Evolutionary conservation across 1,140 invertebrate genomes (phyloP).

Genomic region (Marisa cornuarietis): DNA sequence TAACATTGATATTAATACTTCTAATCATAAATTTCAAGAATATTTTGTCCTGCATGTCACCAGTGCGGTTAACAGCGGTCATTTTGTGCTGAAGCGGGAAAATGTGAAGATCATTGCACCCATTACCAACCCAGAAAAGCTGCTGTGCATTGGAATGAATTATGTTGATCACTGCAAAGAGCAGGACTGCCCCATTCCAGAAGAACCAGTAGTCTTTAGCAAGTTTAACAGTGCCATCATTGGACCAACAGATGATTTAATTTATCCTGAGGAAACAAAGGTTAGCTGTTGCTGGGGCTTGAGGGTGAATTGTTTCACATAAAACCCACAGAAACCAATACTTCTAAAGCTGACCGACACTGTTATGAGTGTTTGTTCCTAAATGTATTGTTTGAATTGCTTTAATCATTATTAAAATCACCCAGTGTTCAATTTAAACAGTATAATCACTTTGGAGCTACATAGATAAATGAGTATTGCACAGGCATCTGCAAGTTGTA

Average conservation of each 20-base stretch:
- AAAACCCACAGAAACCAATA: too few relatives aligned
- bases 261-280: conserved; percentile 74
- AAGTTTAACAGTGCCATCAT: conserved; percentile 83
- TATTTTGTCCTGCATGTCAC: conserved; percentile 17
- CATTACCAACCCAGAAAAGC: conserved; percentile 78
- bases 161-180: conserved; percentile 83
- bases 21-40: too few relatives aligned
- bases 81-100: conserved; percentile 41
- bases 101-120: conserved; percentile 65
- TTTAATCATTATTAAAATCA: neutral
- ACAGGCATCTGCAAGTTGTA: too few relatives aligned
- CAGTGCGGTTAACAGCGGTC: conserved; percentile 48
- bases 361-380: too few relatives aligned
- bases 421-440: neutral
- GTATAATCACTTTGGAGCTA: too few relatives aligned
- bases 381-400: neutral
- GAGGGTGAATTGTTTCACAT: neutral
- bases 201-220: conserved; percentile 81
- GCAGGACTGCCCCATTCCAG: conserved; percentile 76
- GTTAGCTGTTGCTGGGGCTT: conserved; percentile 30
- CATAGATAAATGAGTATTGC: too few relatives aligned
- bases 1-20: too few relatives aligned
- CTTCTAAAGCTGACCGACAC: too few relatives aligned
- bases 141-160: conserved; percentile 82
- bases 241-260: conserved; percentile 79